These are phyloP conservation scores for Aphyosemion australe DNA, from an alignment of 2,113 vertebrate species.

Conservation along the genomic window DNA sequence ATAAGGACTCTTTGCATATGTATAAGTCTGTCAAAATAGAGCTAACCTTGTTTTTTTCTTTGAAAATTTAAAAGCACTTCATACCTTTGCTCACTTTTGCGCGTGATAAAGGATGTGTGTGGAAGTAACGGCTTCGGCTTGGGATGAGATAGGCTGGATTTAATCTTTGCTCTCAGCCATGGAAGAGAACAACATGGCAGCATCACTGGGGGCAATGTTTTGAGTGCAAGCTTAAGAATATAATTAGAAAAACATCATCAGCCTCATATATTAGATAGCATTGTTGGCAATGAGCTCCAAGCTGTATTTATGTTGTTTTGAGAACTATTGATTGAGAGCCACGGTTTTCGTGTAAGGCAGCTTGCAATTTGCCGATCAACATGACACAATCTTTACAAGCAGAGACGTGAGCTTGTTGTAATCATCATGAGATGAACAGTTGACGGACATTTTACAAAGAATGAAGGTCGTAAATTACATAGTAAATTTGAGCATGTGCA, in stretches of 20 bases:
- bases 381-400: constrained; percentile 36
- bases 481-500: background rate
- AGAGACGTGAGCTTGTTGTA: constrained; percentile 26
- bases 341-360: constrained; percentile 31
- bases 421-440: constrained; percentile 21
- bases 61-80: constrained; percentile 51
- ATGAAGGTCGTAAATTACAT: background rate
- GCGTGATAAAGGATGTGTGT: constrained; percentile 28
- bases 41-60: constrained; percentile 72
- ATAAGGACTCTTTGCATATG: constrained; percentile 73
- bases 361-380: constrained; percentile 36
- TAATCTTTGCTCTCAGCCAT: constrained; percentile 35
- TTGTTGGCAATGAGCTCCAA: constrained; percentile 41
- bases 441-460: constrained; percentile 19
- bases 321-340: constrained; percentile 47
- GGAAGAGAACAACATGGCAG: constrained; percentile 26
- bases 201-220: constrained; percentile 18
- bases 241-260: constrained; percentile 60
- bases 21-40: constrained; percentile 69
- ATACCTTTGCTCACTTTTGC: constrained; percentile 41
- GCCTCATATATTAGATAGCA: constrained; percentile 50
- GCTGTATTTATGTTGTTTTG: constrained; percentile 33
- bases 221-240: constrained; percentile 39
- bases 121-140: constrained; percentile 44
- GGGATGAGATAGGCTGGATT: constrained; percentile 30